These are phyloP conservation scores for Pachycephala philippinensis DNA, from an alignment of 2,113 vertebrate genomes.

Conservation along the genomic window DNA sequence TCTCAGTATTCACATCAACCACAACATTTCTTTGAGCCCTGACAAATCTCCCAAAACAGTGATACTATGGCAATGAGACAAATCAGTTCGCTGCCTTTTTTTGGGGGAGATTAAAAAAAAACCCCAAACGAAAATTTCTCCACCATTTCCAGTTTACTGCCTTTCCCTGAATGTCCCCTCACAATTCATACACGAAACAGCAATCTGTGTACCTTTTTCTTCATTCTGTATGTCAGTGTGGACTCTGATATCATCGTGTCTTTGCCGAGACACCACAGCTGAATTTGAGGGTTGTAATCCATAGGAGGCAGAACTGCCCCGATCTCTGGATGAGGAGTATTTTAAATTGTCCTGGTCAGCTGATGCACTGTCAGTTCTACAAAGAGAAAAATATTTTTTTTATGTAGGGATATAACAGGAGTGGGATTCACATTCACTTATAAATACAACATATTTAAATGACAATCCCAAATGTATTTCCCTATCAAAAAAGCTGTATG, in stretches of 20 bases:
- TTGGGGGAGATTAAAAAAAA: rapidly evolving
- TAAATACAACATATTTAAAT: neutral
- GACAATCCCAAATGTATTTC: slow-evolving; percentile 6
- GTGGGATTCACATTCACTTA: slow-evolving; percentile 33
- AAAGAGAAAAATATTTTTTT: slow-evolving; percentile 64
- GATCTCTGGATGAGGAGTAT: slow-evolving; percentile 86
- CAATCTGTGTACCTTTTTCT: slow-evolving; percentile 74
- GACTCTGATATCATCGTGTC: slow-evolving; percentile 88
- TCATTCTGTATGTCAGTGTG: slow-evolving; percentile 83
- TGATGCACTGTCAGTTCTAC: slow-evolving; percentile 92
- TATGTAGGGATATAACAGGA: slow-evolving; percentile 4
- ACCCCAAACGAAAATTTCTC: neutral
- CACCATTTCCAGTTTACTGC: neutral
- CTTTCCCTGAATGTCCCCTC: neutral
- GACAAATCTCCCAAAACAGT: neutral
- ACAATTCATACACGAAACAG: neutral
- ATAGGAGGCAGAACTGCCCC: slow-evolving; percentile 83
- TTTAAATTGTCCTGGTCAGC: slow-evolving; percentile 92
- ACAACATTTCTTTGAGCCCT: neutral
- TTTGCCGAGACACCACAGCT: slow-evolving; percentile 85
- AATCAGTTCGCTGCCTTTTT: neutral
- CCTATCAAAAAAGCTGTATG: neutral
- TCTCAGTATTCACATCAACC: neutral
- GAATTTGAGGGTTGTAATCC: slow-evolving; percentile 85
- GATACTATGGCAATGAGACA: neutral